Percentiles rank a stretch among this genome's conserved stretches.
Conservation (phyloP, 2,888 invertebrate genomes). For the Philaethria dido region DNA sequence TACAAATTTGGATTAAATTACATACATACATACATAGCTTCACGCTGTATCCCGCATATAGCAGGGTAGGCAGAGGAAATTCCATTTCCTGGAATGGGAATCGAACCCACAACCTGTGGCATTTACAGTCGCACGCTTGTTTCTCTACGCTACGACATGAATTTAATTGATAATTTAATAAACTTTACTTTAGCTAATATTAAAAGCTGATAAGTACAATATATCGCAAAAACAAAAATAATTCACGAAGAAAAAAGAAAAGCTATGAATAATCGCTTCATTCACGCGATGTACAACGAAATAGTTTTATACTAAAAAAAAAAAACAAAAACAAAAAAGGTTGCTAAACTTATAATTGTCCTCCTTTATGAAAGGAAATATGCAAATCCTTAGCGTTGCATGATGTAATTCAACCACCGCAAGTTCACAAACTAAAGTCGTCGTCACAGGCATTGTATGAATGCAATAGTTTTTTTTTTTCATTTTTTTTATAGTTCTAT, state of each 20-base stretch:
- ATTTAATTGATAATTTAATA: too few relatives aligned
- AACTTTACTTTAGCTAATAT: too few relatives aligned
- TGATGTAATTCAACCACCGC: conserved; percentile 47
- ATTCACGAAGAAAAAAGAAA: background rate
- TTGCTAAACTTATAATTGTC: conserved; percentile 47
- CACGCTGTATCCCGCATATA: too few relatives aligned
- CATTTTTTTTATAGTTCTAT: too few relatives aligned
- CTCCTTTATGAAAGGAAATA: conserved; percentile 44
- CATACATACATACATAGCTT: too few relatives aligned
- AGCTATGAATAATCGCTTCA: background rate
- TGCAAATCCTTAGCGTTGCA: conserved; percentile 48
- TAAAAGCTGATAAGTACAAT: too few relatives aligned
- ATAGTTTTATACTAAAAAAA: conserved; percentile 19
- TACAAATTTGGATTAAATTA: too few relatives aligned
- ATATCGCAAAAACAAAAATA: background rate
- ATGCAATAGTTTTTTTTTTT: background rate
- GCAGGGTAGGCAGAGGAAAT: too few relatives aligned
- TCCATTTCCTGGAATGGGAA: too few relatives aligned
- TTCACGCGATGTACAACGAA: conserved; percentile 22
- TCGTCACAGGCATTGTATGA: conserved; percentile 6
- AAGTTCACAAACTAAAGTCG: conserved; percentile 40
- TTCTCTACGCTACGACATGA: too few relatives aligned
- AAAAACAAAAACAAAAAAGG: conserved; percentile 31
- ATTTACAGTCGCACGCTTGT: too few relatives aligned
- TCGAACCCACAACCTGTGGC: too few relatives aligned